Evolutionary conservation across 2,888 invertebrate genomes (phyloP), one percentile per base, ranked within the genome.

Genomic region (Nudaria mundana): DNA sequence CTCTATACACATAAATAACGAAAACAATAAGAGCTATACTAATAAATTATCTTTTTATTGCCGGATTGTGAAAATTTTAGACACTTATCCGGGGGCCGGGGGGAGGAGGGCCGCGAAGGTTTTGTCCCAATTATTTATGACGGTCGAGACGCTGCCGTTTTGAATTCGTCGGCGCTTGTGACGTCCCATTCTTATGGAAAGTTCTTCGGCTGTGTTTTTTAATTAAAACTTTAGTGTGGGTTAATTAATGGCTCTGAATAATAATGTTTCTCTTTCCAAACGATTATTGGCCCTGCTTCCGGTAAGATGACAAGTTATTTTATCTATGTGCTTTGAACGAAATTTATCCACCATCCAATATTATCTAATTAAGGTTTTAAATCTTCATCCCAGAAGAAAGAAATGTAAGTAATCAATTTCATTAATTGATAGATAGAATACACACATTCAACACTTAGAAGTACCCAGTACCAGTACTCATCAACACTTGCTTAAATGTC

Each of bases 11-110:
- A 88, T 88, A 87, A 87, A 87, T 88, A 88, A 87, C 80, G 79
- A 86, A 89, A 87, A 87, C 87, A 89, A 87, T 89, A 88, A 88
- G 85, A 86, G 87, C 84, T 85, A 87, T 88, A 86, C 83, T 87
- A 85, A 87, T 87, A 89, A 88, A 88, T 89, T 88, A 88, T 87
- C 87, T 88, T 89, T 88, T 88, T 88, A 88, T 87, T 89, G 85
- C 88, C 80, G 87, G 87, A 87, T 88, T 88, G 88, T 88, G 87
- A 88, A 88, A 88, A 88, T 88, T 87, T 88, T 84, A 84, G 87
- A 88, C 87, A 87, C 87, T 88, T 87, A 87, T 86, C 86, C 86
- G 77, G 79, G 78, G 66, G 62, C 58, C 48, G 52, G 67, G 57
- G 59, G 66, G 61, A 37, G 56, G 64, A 59, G 56, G 56, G 65